These are phyloP conservation scores for Dione juno DNA, from an alignment of 2,888 invertebrate species.

Conservation along the genomic window DNA sequence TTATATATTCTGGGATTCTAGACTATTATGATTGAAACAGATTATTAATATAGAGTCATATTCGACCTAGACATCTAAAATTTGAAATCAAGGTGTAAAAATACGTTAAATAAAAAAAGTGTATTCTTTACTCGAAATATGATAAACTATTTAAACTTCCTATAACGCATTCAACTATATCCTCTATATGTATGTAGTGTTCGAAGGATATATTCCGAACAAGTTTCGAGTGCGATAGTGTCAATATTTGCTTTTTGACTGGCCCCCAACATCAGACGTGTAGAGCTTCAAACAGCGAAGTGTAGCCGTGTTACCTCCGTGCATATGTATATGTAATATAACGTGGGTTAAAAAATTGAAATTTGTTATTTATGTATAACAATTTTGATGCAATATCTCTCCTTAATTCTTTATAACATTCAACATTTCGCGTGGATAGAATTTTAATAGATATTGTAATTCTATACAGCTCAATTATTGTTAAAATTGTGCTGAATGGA, in stretches of 20 bases:
- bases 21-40: no score
- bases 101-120: no score
- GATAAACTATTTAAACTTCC: not conserved
- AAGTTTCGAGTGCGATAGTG: slow-evolving; percentile 32
- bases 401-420: no score
- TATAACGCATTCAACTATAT: not conserved
- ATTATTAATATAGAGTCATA: no score
- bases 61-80: no score
- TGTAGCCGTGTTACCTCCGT: not conserved
- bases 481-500: no score
- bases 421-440: no score
- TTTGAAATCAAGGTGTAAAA: no score
- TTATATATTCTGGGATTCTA: no score
- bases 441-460: no score
- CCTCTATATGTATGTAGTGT: not conserved
- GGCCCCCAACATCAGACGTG: slow-evolving; percentile 36
- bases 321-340: not conserved
- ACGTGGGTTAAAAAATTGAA: not conserved
- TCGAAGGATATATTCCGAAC: slow-evolving; percentile 18
- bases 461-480: no score
- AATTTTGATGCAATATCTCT: not conserved
- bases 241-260: slow-evolving; percentile 39
- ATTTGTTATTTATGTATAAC: not conserved
- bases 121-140: no score
- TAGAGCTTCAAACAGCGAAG: not conserved